Evolutionary conservation across 2,888 invertebrate genomes (phyloP), one percentile per base, ranked within the genome.

Genomic region (Venustoraphidia nigricollis): DNA sequence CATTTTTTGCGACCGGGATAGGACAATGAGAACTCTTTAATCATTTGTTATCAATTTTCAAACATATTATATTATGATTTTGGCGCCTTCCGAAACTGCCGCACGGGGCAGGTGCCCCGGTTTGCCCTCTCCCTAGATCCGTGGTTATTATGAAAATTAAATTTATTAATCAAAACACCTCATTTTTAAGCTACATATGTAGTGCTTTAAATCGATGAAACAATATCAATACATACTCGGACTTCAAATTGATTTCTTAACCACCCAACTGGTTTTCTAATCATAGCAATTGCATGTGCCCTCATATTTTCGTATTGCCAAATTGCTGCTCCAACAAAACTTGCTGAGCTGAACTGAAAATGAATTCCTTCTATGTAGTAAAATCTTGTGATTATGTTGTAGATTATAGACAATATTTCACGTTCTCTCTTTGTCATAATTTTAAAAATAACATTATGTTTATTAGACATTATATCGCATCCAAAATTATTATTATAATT

Each of bases 231-330:
- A 43, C 45, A 17, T 45, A 50, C 49, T 27, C 38, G 45, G 8
- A 44, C 42, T 40, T 46, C 35, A 10, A 56, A 52, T 47, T 55
- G 53, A 51, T 55, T 59, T 52, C 71, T 76, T 51, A 77, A 63
- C 66, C 76, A 77, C 48, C 64, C 63, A 36, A 70, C 61, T 13
- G 77, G 72, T 59, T 66, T 69, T 57, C 66, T 70, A 42, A 77
- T 61, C 61, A 75, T 66, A 34, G 61, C 63, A 42, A 67, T 59
- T n/a, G 77, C 75, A 63, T 77, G 76, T n/a, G 68, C 56, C 47
- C 77, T 66, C 59, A 68, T 66, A 50, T 60, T 75, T 67, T 94
- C 94, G 71, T 94, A 93, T 65, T 93, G 88, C 85, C 88, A 87
- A 54, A 94, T 81, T 13, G 86, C 76, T 56, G 86, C 85, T 13